Evolutionary conservation across 2,888 invertebrate species (phyloP), one percentile per base, ranked within the genome.

Genomic region (Lordiphosa andalusiaca): DNA sequence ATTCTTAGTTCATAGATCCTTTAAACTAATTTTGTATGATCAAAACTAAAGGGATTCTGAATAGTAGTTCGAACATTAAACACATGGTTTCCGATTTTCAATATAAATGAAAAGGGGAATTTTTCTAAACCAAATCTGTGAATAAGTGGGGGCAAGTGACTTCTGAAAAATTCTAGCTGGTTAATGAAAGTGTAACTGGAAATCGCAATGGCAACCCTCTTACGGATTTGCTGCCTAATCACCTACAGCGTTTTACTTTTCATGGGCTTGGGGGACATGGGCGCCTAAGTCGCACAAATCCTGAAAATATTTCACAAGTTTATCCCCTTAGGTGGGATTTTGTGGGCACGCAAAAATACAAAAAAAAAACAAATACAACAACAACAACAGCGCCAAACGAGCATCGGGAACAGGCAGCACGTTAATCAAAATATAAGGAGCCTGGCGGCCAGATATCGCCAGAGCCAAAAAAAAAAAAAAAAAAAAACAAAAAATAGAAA

Each of bases 381-480:
- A 73, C 49, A 64, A 61, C 46, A 67, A 48, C 53, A 53, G 54
- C 46, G 52, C 71, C 53, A 59, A 70, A 71, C 67, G 56, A 68
- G 78, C 61, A 61, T 62, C 61, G 63, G 64, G 42, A 58, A 30
- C 30, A 30, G 30, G 30, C 30, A 30, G 66, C 68, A 84, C 87
- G 87, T 88, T 87, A 87, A 88, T 87, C 88, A 88, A 88, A 87
- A 87, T 74, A 72, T 73, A 72, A 75, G 84, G 64, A 64, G 39
- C 58, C 67, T 63, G 69, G 51, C 71, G 50, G 63, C 53, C 74
- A 76, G 76, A 64, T 66, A 64, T 64, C 51, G 67, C 66, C 64
- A 65, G 51, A 40, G 44, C 39, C 39, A 10, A 19, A 19, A 13
- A 51, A 47, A 56, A 57, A 25, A 19, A 13, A 51, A 47, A 56